Base-by-base conservation (phyloP, 92 coral and sea anemone genomes). In the Phymanthus crucifer region DNA sequence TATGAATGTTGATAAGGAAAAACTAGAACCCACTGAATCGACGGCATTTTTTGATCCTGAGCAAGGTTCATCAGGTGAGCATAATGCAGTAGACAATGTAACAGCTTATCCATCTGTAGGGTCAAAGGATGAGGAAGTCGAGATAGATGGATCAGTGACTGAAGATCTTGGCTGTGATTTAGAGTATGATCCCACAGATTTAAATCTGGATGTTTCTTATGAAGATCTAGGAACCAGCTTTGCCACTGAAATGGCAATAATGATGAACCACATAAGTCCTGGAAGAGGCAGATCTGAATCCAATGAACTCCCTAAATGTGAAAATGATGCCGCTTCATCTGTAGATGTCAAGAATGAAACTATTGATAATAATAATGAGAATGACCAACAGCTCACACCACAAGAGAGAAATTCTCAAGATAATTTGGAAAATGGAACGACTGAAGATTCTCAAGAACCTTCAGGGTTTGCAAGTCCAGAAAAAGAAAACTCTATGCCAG, bases 231-330 rank as follows among this genome's bases (percentile, higher is more conserved):
- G 94, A 32, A 73, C 87, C 66, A 88, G 90, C 78, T 93, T 93
- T 85, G 97, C 92, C 32, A 77, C 88, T 21, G 97, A 93, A 74
- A 90, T 93, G 94, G 88, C 92, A 75, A 80, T 90, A 68, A 52
- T 93, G 79, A 26, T 93, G 76, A 83, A 85, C 24, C 74, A 87
- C 67, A 48, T 72, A 11, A 38, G 57, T 32, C 78, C 84, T 18
- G 57, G 46, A 27, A 45, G 50, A 32, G 40, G 50, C 0, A 23
- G 34, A 0, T 24, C 77, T 29, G 65, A 45, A 32, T n/a, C 34
- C 33, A 3, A 12, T 17, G 40, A 16, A 74, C 40, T 35, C 8
- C 65, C 24, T 47, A 36, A 47, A 47, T 17, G 21, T 29, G 52
- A 71, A 3, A 27, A 71, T 36, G 57, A 71, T 71, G 46, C 19